Evolutionary conservation across 2,888 invertebrate species (phyloP).

Genomic region (Tipula lateralis): DNA sequence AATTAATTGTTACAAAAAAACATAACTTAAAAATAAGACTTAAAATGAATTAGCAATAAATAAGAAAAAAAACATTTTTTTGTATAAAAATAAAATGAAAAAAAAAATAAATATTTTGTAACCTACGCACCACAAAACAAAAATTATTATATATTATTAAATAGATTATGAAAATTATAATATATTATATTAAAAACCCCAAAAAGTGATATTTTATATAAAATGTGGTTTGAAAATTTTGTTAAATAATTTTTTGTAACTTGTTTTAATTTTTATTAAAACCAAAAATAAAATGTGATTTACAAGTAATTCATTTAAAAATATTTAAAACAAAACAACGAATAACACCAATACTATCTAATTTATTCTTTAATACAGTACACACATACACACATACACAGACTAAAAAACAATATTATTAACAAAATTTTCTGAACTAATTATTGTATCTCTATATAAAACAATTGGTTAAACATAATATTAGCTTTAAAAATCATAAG

Average conservation of each 20-base stretch:
- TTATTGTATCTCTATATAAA: conserved; percentile 6
- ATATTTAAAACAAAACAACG: neutral
- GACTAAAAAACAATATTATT: neutral
- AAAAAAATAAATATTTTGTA: conserved; percentile 26
- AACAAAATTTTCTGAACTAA: conserved; percentile 19
- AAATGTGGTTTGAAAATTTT: conserved; percentile 24
- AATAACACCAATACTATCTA: conserved; percentile 24
- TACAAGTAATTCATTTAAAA: neutral
- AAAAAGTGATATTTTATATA: conserved; percentile 21
- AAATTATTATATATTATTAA: neutral
- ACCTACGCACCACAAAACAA: neutral
- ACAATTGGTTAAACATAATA: neutral
- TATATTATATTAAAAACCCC: conserved; percentile 12
- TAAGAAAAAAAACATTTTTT: neutral
- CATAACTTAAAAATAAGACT: conserved; percentile 29
- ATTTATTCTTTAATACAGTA: neutral
- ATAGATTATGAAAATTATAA: neutral
- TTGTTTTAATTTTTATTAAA: neutral
- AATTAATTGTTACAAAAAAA: conserved; percentile 30
- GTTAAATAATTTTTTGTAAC: neutral
- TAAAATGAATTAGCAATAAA: neutral
- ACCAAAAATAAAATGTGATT: neutral
- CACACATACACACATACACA: neutral
- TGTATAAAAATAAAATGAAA: neutral
- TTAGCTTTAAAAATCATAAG: neutral